These are phyloP conservation scores for Cephus cinctus DNA, from an alignment of 1,140 invertebrate genomes.

Conservation along the genomic window DNA sequence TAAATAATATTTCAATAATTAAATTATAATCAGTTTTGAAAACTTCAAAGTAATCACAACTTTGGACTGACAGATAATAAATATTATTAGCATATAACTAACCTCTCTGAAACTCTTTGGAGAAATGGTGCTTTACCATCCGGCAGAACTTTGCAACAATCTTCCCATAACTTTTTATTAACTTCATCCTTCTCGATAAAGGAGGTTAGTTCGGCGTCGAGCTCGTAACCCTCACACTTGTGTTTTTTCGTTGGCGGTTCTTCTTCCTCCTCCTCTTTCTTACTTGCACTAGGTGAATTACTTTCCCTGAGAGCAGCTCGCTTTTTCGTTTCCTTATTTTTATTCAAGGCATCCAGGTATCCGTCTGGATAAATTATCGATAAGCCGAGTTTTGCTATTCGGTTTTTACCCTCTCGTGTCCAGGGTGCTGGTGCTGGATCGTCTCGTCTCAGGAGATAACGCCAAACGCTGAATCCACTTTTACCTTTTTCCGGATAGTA, in stretches of 20 bases:
- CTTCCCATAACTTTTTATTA: slow-evolving; percentile 71
- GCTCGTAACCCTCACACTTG: slow-evolving; percentile 52
- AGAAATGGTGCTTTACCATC: slow-evolving; percentile 51
- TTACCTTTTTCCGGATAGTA: slow-evolving; percentile 81
- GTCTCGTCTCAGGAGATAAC: slow-evolving; percentile 76
- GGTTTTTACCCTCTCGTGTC: slow-evolving; percentile 71
- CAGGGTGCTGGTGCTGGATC: slow-evolving; percentile 80
- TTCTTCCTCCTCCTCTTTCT: slow-evolving; percentile 28
- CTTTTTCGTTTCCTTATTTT: slow-evolving; percentile 47
- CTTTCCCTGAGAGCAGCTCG: slow-evolving; percentile 22
- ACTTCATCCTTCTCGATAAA: slow-evolving; percentile 61
- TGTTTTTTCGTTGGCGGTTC: slow-evolving; percentile 37
- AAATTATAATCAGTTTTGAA: slow-evolving; percentile 4
- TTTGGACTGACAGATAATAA: slow-evolving; percentile 8
- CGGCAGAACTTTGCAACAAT: slow-evolving; percentile 52
- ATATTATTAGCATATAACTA: slow-evolving; percentile 17
- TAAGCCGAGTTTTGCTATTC: slow-evolving; percentile 39
- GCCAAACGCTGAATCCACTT: slow-evolving; percentile 81
- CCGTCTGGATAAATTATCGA: slow-evolving; percentile 67
- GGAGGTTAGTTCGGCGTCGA: slow-evolving; percentile 55
- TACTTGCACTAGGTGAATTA: slow-evolving; percentile 21
- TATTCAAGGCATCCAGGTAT: slow-evolving; percentile 67
- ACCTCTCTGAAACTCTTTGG: slow-evolving; percentile 46
- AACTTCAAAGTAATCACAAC: neutral
- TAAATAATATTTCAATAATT: slow-evolving; percentile 29